These are phyloP conservation scores for Pediacus dermestoides DNA, from an alignment of 2,888 invertebrate genomes.

Conservation along the genomic window DNA sequence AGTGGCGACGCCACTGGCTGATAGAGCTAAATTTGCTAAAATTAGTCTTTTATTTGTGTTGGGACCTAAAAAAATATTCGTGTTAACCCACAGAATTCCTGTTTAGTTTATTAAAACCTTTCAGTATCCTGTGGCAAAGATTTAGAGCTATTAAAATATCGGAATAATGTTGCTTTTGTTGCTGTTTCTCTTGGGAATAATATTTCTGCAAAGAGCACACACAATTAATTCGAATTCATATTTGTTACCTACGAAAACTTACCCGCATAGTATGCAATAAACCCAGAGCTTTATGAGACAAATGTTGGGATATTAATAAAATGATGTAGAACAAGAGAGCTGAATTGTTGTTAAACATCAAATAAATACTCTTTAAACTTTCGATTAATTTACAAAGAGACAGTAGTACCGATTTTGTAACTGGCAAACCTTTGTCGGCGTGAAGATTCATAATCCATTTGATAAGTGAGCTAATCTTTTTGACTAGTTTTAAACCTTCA, in stretches of 20 bases:
- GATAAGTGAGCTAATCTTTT: constrained; percentile 51
- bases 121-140: constrained; percentile 65
- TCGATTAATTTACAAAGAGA: constrained; percentile 78
- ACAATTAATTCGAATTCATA: constrained; percentile 9
- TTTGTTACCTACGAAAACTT: constrained; percentile 24
- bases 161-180: constrained; percentile 57
- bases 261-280: constrained; percentile 67
- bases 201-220: constrained; percentile 50
- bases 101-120: constrained; percentile 50
- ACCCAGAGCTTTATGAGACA: constrained; percentile 69
- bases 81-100: not conserved
- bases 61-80: constrained; percentile 41
- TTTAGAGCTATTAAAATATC: constrained; percentile 73
- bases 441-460: constrained; percentile 65
- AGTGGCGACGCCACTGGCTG: constrained; percentile 58
- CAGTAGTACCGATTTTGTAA: constrained; percentile 72
- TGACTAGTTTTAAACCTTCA: constrained; percentile 50
- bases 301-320: constrained; percentile 75
- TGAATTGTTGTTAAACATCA: constrained; percentile 65
- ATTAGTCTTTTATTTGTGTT: constrained; percentile 42
- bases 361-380: constrained; percentile 72
- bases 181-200: constrained; percentile 55
- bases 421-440: constrained; percentile 68
- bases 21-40: constrained; percentile 45
- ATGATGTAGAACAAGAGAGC: constrained; percentile 69